Base-by-base conservation (phyloP, 2,113 vertebrate species). In the Phrynocephalus versicolor region DNA sequence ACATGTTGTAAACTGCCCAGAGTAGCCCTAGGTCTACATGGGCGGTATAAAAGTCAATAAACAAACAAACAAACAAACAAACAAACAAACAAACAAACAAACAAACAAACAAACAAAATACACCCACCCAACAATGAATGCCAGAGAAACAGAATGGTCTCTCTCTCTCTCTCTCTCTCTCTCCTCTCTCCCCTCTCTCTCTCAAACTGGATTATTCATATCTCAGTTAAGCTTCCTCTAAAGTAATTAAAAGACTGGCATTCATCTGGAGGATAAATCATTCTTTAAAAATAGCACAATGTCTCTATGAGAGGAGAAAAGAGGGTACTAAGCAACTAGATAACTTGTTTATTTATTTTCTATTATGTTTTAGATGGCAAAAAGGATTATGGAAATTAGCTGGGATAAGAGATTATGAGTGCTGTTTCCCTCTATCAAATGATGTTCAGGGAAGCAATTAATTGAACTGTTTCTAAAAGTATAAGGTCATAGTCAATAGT, bases 311-410 rank as follows among this genome's bases (percentile, higher is more conserved):
- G 60, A 86, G 6, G 81, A 84, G 25, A 84, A 41, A 65, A 55
- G 9, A 5, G 62, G 74, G 45, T 30, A 57, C 27, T 69, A 8
- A 37, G 41, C 77, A n/a, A 76, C 80, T 76, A 85, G 60, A 87
- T 81, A 90, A 87, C 82, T 82, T 2, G 3, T 79, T 57, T 78
- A 75, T 30, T 39, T 85, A 84, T 89, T 87, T 85, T 23, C 45
- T 84, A n/a, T 88, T 89, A 87, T 77, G 60, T 73, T 83, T 87
- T 89, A 85, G 51, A 30, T 86, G 25, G 75, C 85, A 77, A 58
- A 90, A 92, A 69, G 14, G 39, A 88, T 92, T 93, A 92, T 88
- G 91, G 75, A 93, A 93, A 94, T 92, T 35, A 88, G 45, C 76
- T 23, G 3, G 37, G 60, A 72, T 84, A 86, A 74, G 72, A 91